These are phyloP conservation scores for Orientallactaga bullata DNA, from an alignment of 2,113 vertebrate species.

Conservation along the genomic window DNA sequence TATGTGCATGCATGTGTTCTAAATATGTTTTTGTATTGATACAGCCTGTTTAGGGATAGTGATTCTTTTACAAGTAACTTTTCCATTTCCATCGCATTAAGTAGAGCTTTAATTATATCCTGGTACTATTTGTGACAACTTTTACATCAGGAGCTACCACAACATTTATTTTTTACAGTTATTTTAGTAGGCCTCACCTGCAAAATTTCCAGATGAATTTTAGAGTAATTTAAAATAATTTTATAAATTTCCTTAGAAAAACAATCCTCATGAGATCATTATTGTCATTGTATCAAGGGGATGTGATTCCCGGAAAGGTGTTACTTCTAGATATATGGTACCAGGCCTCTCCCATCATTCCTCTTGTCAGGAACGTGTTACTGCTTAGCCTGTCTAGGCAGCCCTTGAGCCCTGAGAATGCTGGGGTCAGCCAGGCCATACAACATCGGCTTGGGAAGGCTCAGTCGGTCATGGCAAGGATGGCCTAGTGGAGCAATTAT, in stretches of 20 bases:
- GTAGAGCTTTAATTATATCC: neutral
- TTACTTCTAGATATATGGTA: neutral
- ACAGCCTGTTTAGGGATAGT: neutral
- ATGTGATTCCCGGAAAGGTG: neutral
- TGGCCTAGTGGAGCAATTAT: no score
- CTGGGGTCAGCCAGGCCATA: neutral
- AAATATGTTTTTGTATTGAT: conserved; percentile 30
- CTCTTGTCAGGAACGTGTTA: neutral
- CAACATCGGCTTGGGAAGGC: no score
- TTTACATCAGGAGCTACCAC: neutral
- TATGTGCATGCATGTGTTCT: neutral
- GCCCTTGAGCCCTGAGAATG: no score
- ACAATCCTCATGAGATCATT: neutral
- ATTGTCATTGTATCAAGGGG: neutral
- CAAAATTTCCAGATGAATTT: neutral
- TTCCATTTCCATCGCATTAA: neutral
- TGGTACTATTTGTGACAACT: neutral
- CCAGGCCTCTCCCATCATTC: neutral
- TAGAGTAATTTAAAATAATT: conserved; percentile 13
- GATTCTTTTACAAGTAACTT: conserved; percentile 11
- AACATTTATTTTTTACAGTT: neutral
- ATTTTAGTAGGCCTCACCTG: neutral
- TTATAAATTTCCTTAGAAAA: conserved; percentile 1
- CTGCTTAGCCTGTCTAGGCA: no score
- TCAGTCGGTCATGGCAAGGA: neutral